Evolutionary conservation across 2,797 vertebrate genomes (phyloP).

Genomic region (Myripristis jacobus): DNA sequence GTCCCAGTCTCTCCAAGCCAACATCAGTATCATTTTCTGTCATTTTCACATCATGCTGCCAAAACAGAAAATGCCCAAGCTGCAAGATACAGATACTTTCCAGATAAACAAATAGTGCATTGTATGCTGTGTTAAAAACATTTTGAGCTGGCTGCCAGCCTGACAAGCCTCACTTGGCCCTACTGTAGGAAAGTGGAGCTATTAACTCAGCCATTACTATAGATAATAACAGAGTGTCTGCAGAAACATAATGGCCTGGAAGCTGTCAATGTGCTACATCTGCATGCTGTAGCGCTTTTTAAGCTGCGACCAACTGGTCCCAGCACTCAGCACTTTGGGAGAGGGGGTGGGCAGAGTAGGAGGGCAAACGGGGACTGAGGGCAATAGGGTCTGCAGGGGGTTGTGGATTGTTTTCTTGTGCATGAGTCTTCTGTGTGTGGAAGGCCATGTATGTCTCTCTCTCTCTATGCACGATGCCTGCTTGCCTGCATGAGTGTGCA

Average conservation of each 20-base stretch:
- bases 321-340: conserved; percentile 37
- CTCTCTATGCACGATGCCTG: conserved; percentile 12
- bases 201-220: conserved; percentile 26
- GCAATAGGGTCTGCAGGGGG: conserved; percentile 38
- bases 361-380: conserved; percentile 34
- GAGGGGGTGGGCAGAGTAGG: conserved; percentile 16
- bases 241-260: conserved; percentile 40
- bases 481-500: conserved; percentile 21
- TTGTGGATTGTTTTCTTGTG: conserved; percentile 36
- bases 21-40: not conserved
- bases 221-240: conserved; percentile 32
- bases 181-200: conserved; percentile 2
- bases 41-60: not conserved
- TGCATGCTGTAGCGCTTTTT: conserved; percentile 32
- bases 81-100: not conserved
- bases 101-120: conserved; percentile 32
- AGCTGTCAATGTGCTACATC: conserved; percentile 52
- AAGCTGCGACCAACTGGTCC: conserved; percentile 50
- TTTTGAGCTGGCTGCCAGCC: not conserved
- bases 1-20: not conserved
- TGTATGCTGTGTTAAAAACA: conserved; percentile 19
- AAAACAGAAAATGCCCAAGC: not conserved
- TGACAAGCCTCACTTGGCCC: not conserved
- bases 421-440: not conserved
- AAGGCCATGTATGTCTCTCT: not conserved